Evolutionary conservation across 2,888 invertebrate genomes (phyloP).

Genomic region (Lysandra bellargus): DNA sequence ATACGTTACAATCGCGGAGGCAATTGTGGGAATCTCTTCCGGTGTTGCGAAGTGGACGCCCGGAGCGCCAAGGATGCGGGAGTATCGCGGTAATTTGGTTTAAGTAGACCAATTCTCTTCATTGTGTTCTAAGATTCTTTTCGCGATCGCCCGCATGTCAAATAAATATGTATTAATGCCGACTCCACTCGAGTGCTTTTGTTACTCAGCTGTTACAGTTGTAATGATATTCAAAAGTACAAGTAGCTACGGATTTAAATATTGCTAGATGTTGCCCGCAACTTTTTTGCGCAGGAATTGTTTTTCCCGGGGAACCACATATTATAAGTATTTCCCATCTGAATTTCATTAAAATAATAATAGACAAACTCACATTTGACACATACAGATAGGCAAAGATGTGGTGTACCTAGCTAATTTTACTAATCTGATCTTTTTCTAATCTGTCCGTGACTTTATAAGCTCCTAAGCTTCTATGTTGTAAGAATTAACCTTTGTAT

Average conservation of each 20-base stretch:
- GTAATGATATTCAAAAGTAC: constrained; percentile 7
- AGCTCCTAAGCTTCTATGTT: not conserved
- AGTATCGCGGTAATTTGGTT: constrained; percentile 73
- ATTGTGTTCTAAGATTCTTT: constrained; percentile 71
- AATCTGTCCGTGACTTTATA: not conserved
- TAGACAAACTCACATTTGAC: too few species aligned
- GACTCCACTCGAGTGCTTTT: constrained; percentile 37
- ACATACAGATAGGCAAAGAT: too few species aligned
- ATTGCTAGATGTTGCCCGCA: not conserved
- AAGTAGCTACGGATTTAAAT: not conserved
- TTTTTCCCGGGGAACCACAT: too few species aligned
- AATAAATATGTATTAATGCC: constrained; percentile 62
- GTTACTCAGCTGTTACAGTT: constrained; percentile 13
- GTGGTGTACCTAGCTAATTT: not conserved
- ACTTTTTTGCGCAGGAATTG: too few species aligned
- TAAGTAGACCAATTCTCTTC: constrained; percentile 71
- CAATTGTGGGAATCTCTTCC: constrained; percentile 42
- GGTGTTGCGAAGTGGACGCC: constrained; percentile 46
- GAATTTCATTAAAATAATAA: too few species aligned
- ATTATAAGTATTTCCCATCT: too few species aligned
- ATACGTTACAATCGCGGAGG: constrained; percentile 1
- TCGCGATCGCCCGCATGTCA: constrained; percentile 69
- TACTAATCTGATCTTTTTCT: not conserved
- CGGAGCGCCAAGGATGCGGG: constrained; percentile 73
- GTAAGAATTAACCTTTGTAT: not conserved